These are phyloP conservation scores for Amblyopsis rosae DNA, from an alignment of 2,113 vertebrate genomes.

Conservation along the genomic window DNA sequence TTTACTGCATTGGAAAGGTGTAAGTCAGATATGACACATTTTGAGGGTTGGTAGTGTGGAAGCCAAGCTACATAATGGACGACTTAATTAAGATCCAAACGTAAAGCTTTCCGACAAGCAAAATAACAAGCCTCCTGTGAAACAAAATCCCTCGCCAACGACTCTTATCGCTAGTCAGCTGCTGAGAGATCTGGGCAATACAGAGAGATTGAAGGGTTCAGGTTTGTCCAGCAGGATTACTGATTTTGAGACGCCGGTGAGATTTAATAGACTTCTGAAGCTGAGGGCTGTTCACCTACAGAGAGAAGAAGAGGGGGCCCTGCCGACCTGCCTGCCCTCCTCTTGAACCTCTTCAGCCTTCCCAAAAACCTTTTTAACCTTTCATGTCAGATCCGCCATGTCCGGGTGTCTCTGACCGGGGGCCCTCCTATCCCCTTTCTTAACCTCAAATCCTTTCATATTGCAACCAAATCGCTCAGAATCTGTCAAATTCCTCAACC, in stretches of 20 bases:
- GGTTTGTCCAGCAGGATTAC: constrained; percentile 58
- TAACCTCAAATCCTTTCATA: neutral
- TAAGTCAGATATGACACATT: neutral
- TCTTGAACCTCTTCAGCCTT: constrained; percentile 39
- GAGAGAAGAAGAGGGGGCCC: constrained; percentile 14
- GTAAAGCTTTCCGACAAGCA: constrained; percentile 10
- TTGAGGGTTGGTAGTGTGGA: constrained; percentile 6
- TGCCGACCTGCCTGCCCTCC: constrained; percentile 32
- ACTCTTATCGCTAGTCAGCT: constrained; percentile 41
- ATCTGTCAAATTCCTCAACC: constrained; percentile 11
- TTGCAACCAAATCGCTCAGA: no score
- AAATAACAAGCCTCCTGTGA: constrained; percentile 41
- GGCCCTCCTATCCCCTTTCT: neutral
- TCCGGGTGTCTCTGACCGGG: constrained; percentile 20
- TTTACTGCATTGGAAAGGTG: neutral
- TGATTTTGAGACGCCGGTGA: constrained; percentile 60
- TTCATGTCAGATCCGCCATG: constrained; percentile 20
- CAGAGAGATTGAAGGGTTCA: constrained; percentile 61
- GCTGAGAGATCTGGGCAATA: constrained; percentile 52
- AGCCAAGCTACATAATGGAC: neutral
- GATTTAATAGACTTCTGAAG: constrained; percentile 66
- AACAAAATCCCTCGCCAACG: constrained; percentile 29
- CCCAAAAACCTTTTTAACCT: constrained; percentile 43
- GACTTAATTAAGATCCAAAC: constrained; percentile 1
- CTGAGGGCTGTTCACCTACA: constrained; percentile 46